Conservation (phyloP, 2,888 invertebrate species). For the Cheilosia vernalis region DNA sequence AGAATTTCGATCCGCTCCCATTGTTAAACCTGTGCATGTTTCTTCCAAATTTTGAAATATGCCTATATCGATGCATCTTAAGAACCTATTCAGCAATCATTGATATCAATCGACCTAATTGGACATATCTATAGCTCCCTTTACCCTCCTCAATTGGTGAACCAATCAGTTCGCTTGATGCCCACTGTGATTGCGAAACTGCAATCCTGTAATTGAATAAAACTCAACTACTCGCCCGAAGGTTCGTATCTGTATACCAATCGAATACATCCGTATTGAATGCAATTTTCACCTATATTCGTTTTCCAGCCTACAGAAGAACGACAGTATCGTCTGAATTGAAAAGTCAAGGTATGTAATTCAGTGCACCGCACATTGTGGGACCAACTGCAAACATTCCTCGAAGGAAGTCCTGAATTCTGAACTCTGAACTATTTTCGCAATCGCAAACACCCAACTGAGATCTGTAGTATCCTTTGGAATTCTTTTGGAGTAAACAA, state of each 20-base stretch:
- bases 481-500: slow-evolving; percentile 1
- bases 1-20: too few relatives aligned
- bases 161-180: background rate
- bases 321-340: background rate
- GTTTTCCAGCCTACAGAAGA: background rate
- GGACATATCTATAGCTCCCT: background rate
- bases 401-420: background rate
- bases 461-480: background rate
- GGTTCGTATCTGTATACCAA: background rate
- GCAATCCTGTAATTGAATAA: slow-evolving; percentile 23
- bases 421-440: too few relatives aligned
- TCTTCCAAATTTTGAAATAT: too few relatives aligned
- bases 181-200: background rate
- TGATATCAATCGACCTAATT: background rate
- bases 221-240: slow-evolving; percentile 5
- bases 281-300: background rate
- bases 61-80: too few relatives aligned
- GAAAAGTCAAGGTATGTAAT: slow-evolving; percentile 42
- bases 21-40: too few relatives aligned
- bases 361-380: slow-evolving; percentile 6
- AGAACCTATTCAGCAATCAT: too few relatives aligned
- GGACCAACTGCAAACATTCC: slow-evolving; percentile 26
- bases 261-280: slow-evolving; percentile 3
- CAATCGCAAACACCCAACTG: background rate
- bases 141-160: background rate